Base-by-base conservation (phyloP, 2,113 vertebrate genomes). In the Clarias macrocephalus region DNA sequence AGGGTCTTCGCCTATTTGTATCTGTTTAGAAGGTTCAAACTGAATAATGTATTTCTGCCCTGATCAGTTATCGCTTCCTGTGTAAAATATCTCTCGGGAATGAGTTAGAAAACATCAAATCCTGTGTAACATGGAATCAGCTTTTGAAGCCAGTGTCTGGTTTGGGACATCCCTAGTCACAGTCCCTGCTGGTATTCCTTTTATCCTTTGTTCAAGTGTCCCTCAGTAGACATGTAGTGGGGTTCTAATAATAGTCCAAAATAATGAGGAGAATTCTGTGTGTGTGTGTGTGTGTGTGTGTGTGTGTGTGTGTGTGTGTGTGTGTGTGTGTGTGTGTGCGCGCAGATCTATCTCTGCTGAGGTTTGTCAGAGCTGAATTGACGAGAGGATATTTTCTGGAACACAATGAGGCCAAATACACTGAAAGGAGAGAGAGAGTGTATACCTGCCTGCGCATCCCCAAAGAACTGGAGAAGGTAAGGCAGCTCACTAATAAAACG, bases 331-430 rank as follows among this genome's bases (percentile, higher is more conserved):
- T 23, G 25, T 88, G 1, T 92, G 54, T 81, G 80, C 9, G 23
- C 87, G 0, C 90, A 99, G 98, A 99, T 90, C 93, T 99, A 87
- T 99, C 98, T 9, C 92, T 99, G 88, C 90, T 98, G 92, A 95
- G 97, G 88, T 99, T 99, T 93, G 97, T 99, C 92, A 96, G 96
- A 70, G 96, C 97, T 82, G 98, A 99, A 91, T 94, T 99, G 83
- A 99, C 98, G 42, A 95, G 98, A 93, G 98, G 98, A 60, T 99
- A 99, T 94, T 99, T 99, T 94, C 96, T 99, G 88, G 98, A 99
- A 94, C 98, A 99, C 93, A 99, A 99, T 88, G 98, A 99, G 93
- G 98, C 98, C 91, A 99, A 99, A 93, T 99, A 99, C 89, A 99
- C 97, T 0, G 98, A 99, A 90, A 94, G 98, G 89, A 95, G 98